Evolutionary conservation across 2,888 invertebrate species (phyloP), one percentile per base, ranked within the genome.

Genomic region (Athrips mouffetella): DNA sequence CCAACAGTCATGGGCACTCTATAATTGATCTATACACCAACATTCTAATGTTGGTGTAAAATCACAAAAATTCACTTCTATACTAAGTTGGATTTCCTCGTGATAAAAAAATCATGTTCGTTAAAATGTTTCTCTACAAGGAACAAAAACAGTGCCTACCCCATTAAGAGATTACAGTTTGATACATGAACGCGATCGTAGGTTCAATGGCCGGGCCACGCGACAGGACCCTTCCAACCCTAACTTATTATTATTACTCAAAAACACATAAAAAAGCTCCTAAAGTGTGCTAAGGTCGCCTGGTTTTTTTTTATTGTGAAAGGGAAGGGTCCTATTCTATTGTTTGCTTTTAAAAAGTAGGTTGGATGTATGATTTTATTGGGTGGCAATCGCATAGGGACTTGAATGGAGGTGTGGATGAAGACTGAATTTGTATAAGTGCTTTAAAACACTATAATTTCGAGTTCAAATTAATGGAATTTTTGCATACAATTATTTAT

Each of bases 131-230:
- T 35, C 33, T 16, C 7, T 33, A n/a, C 33, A 33, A 40, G 40
- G 23, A 27, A 41, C 41, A 21, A 21, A 23, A 31, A 16, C 16
- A 27, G 16, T 11, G 29, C 27, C 25, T 15, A 35, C 20, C 27
- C 47, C 37, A 46, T 37, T 46, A 46, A 37, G 25, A 46, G 46
- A 37, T 46, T 46, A 31, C 29, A 44, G 21, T 31, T 44, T 31
- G 30, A 31, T 44, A 31, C 25, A 25, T 31, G 29, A 49, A 54
- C 37, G n/a, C 37, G 37, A 21, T 18, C 21, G 37, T 37, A 37
- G 60, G 85, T 81, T 85, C 85, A 86, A 78, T 61, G 84, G 62
- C 77, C 50, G 57, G 62, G 80, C 79, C 84, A 82, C 83, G 80
- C 81, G 80, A 71, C 79, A 55, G 20, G 30, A 46, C 59, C 74